These are phyloP conservation scores for Neuroterus valhalla DNA, from an alignment of 1,140 invertebrate genomes.

Conservation along the genomic window DNA sequence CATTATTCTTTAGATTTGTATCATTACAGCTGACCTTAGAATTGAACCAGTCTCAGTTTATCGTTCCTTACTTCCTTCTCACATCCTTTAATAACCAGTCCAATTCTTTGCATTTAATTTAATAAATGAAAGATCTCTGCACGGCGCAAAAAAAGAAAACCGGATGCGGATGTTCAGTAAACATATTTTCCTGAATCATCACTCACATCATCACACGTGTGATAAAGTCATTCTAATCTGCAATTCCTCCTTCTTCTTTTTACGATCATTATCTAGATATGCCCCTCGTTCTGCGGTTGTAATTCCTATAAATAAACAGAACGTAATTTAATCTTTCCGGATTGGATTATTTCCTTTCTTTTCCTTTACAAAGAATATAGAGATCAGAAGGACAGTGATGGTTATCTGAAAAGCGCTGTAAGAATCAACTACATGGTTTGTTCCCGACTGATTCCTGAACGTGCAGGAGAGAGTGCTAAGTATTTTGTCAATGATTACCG, in stretches of 20 bases:
- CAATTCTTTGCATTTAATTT: slow-evolving; percentile 47
- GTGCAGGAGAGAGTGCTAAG: too few species aligned
- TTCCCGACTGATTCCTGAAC: too few species aligned
- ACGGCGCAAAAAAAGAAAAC: slow-evolving; percentile 52
- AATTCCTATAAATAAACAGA: slow-evolving; percentile 59
- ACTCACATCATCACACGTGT: slow-evolving; percentile 38
- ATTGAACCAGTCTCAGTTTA: neutral
- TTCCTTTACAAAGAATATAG: too few species aligned
- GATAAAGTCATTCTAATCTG: slow-evolving; percentile 1
- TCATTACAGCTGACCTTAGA: slow-evolving; percentile 19
- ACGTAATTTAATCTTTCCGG: neutral
- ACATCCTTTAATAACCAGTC: slow-evolving; percentile 48
- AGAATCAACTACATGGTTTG: too few species aligned
- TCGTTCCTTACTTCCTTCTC: too few species aligned
- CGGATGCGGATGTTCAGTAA: slow-evolving; percentile 54
- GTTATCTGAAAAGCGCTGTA: too few species aligned
- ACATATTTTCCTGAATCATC: slow-evolving; percentile 59
- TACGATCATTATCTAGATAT: neutral
- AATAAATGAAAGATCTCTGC: slow-evolving; percentile 46
- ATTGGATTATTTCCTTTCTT: too few species aligned
- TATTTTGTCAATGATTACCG: too few species aligned
- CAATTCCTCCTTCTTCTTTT: neutral
- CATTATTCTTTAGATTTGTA: slow-evolving; percentile 19
- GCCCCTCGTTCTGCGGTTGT: slow-evolving; percentile 2
- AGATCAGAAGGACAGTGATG: too few species aligned